Conservation (phyloP, 92 coral and sea anemone species). For the Parazoanthus swiftii region DNA sequence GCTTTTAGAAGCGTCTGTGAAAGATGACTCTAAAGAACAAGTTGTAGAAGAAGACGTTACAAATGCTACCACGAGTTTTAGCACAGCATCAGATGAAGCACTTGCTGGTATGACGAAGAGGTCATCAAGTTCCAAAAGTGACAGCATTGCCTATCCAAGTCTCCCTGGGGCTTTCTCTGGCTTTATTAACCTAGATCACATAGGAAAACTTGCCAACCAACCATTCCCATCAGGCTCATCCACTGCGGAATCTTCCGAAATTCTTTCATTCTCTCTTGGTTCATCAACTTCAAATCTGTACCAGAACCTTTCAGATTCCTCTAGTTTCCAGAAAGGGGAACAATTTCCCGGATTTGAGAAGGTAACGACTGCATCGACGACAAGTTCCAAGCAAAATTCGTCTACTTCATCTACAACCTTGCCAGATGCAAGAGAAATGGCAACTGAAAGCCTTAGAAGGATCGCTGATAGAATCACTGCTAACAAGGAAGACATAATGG, state of each 20-base stretch:
- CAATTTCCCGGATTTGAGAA: not conserved
- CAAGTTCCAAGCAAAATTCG: not conserved
- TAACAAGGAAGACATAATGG: not conserved
- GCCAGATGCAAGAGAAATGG: conserved; percentile 19
- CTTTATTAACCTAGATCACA: conserved; percentile 31
- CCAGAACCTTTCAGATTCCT: conserved; percentile 1
- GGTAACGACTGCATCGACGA: not conserved
- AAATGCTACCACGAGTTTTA: not conserved
- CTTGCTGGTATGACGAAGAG: not conserved
- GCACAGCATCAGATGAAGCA: not conserved
- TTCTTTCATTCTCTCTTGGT: conserved; percentile 20
- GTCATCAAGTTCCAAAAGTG: not conserved
- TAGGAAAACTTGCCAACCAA: conserved; percentile 4
- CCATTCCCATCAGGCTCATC: conserved; percentile 17
- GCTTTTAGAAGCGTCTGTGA: not conserved
- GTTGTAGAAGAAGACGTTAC: not conserved
- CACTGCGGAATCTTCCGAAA: not conserved
- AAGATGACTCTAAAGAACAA: conserved; percentile 1
- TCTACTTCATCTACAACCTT: not conserved
- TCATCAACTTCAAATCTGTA: conserved; percentile 15
- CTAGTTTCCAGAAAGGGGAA: not conserved
- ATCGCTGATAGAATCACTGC: conserved; percentile 16
- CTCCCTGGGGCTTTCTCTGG: conserved; percentile 46
- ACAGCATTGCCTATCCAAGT: conserved; percentile 28
- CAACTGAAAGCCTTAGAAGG: conserved; percentile 32